These are phyloP conservation scores for Gandaritis pyraliata DNA, from an alignment of 2,888 invertebrate species.

Conservation along the genomic window DNA sequence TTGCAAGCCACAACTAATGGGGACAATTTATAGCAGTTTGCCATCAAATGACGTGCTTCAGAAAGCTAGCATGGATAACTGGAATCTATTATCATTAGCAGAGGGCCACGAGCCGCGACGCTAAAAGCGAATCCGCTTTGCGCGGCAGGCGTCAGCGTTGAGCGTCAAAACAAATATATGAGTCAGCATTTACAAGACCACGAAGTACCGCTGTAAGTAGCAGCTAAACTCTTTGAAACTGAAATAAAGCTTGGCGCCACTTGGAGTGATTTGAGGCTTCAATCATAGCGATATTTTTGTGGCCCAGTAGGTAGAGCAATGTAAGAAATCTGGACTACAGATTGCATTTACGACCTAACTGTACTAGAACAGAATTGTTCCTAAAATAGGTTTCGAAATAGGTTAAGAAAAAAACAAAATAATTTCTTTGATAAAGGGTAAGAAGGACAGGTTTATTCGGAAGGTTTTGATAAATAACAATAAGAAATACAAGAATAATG, in stretches of 20 bases:
- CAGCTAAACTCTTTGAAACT: too few relatives aligned
- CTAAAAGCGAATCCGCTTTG: too few relatives aligned
- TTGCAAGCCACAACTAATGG: constrained; percentile 33
- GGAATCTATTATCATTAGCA: constrained; percentile 29
- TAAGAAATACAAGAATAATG: too few relatives aligned
- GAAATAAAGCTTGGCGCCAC: too few relatives aligned
- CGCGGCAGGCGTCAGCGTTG: too few relatives aligned
- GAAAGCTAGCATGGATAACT: constrained; percentile 41
- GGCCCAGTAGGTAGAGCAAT: constrained; percentile 13
- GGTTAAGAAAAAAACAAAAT: neutral
- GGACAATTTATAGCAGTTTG: constrained; percentile 35
- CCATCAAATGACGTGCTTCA: constrained; percentile 38
- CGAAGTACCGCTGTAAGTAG: too few relatives aligned
- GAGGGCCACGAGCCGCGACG: too few relatives aligned
- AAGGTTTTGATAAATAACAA: neutral
- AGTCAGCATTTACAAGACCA: too few relatives aligned
- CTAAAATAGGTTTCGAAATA: neutral
- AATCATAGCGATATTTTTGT: too few relatives aligned
- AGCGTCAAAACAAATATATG: too few relatives aligned
- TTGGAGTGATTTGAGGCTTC: too few relatives aligned
- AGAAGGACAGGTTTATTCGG: neutral
- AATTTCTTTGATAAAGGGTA: constrained; percentile 1
- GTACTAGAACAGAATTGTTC: constrained; percentile 10
- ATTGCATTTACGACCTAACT: constrained; percentile 24
- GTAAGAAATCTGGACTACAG: constrained; percentile 36